Base-by-base conservation (phyloP, 2,113 vertebrate species). In the Eurypyga helias region DNA sequence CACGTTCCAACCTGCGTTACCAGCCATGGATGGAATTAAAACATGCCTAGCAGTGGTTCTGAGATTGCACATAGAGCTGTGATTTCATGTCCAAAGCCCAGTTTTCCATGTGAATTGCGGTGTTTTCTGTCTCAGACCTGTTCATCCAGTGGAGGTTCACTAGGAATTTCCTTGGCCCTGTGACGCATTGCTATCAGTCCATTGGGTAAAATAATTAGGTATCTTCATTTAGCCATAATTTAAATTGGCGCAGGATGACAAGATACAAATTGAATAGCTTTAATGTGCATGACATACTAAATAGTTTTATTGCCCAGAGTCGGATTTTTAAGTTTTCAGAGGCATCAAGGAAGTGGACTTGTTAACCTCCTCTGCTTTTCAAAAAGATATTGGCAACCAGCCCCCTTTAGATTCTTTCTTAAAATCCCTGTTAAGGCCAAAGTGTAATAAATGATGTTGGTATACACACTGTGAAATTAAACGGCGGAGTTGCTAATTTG, bases 161-260 rank as follows among this genome's bases (percentile, higher is more conserved):
- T 62, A 52, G 71, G 51, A 54, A 85, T 87, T 83, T 57, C 15
- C 52, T 90, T 60, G 45, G 11, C 85, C 38, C 19, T 20, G 13
- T 88, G 88, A 65, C 1, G 4, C 57, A 17, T 54, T 61, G 41
- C 17, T 87, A 0, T 71, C 77, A 13, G 10, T 72, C 64, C 6
- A 13, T 51, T 48, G 52, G 38, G 24, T 81, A 62, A 80, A 85
- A 86, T 81, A 91, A 88, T 88, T 33, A 71, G 69, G 33, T 90
- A 46, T 76, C 57, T 86, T 90, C 9, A n/a, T 87, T 84, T 84
- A 87, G 49, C 38, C 45, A 4, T 87, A 64, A 82, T 79, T 93
- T 78, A 76, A 95, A 87, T 55, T 87, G 77, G 72, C 77, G 72
- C 11, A 34, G 65, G 72, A 84, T 92, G 73, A 81, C 57, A 87